These are phyloP conservation scores for Trachelus troglodyta DNA, from an alignment of 2,888 invertebrate genomes.

Conservation along the genomic window DNA sequence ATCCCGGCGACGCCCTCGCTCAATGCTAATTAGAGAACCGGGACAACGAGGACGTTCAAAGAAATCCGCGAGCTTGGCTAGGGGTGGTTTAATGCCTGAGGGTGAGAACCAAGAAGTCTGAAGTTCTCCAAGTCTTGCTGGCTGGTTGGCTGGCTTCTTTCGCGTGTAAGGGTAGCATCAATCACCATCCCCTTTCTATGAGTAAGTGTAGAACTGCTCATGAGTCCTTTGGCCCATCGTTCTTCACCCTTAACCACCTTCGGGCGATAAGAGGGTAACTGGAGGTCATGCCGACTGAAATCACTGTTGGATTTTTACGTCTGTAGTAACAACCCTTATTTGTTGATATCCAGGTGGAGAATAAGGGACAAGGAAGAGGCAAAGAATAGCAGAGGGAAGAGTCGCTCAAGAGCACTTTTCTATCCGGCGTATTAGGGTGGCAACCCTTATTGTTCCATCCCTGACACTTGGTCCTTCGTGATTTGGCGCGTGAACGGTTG, in stretches of 20 bases:
- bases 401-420: not conserved
- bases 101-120: not conserved
- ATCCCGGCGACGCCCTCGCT: not conserved
- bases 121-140: not conserved
- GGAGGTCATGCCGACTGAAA: not conserved
- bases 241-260: constrained; percentile 48
- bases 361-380: not conserved
- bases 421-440: constrained; percentile 4
- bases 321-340: not conserved
- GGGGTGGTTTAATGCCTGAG: not conserved
- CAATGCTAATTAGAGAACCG: not conserved
- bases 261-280: constrained; percentile 49
- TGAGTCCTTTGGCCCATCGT: constrained; percentile 53
- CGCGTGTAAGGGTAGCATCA: constrained; percentile 57
- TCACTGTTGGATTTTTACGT: not conserved
- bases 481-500: constrained; percentile 45
- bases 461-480: constrained; percentile 42
- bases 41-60: not conserved
- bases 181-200: constrained; percentile 51
- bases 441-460: constrained; percentile 46
- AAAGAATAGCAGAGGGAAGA: not conserved
- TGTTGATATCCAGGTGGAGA: not conserved
- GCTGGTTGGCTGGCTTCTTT: constrained; percentile 26
- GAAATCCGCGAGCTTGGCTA: not conserved
- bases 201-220: constrained; percentile 38